These are phyloP conservation scores for Tribolium castaneum DNA, from an alignment of 1,140 invertebrate genomes.

Conservation along the genomic window DNA sequence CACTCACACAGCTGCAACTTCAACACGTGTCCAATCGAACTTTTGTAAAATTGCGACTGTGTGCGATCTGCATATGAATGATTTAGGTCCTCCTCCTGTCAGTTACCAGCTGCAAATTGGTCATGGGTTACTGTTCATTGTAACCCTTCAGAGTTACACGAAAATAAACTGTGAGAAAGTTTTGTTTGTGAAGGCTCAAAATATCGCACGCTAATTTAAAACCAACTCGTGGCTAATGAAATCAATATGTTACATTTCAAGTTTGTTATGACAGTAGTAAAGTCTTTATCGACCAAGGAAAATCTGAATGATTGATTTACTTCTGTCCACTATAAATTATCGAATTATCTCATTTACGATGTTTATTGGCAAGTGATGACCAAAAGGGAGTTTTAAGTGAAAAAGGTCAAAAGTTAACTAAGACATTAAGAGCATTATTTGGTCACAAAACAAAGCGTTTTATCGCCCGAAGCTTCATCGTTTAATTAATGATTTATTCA, in stretches of 20 bases:
- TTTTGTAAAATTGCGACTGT: conserved; percentile 23
- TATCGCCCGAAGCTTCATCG: not conserved
- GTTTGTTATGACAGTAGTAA: not conserved
- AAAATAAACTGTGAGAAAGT: not conserved
- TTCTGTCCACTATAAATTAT: no score
- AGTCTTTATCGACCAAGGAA: not conserved
- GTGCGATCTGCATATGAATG: conserved; percentile 28
- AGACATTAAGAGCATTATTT: conserved; percentile 19
- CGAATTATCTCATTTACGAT: no score
- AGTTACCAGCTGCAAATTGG: conserved; percentile 27
- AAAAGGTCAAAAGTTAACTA: conserved; percentile 17
- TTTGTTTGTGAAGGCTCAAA: not conserved
- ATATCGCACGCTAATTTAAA: not conserved
- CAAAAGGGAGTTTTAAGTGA: not conserved
- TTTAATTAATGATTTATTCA: not conserved
- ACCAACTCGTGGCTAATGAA: not conserved
- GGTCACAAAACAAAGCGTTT: not conserved
- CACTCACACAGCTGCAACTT: conserved; percentile 13
- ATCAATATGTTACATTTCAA: not conserved
- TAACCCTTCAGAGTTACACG: not conserved
- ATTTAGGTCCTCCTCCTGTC: conserved; percentile 30
- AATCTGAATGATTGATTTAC: not conserved
- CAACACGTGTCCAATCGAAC: conserved; percentile 11
- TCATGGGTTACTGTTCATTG: not conserved
- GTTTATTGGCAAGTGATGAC: conserved; percentile 7